Conservation (phyloP, 2,113 vertebrate genomes). For the Pardalotus punctatus region DNA sequence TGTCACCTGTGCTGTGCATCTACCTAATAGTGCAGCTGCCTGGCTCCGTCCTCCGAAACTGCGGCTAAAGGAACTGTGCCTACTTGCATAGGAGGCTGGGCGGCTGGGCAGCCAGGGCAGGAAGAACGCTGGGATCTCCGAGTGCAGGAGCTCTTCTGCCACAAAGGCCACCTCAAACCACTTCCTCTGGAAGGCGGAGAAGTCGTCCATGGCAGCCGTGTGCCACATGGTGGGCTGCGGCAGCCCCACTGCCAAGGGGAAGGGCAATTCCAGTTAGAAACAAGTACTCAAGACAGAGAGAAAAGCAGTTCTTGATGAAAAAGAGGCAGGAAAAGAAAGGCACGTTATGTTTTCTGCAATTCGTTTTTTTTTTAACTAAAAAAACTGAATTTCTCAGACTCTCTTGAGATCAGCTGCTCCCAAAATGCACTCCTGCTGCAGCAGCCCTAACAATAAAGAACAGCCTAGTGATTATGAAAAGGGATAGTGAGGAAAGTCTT, state of each 20-base stretch:
- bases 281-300: background rate
- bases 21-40: slow-evolving; percentile 96
- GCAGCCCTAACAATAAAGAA: background rate
- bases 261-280: background rate
- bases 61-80: slow-evolving; percentile 99
- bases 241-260: slow-evolving; percentile 59
- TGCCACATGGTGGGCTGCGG: slow-evolving; percentile 81
- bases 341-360: background rate
- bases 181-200: slow-evolving; percentile 92
- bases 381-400: background rate
- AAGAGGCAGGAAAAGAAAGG: background rate
- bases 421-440: background rate
- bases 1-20: slow-evolving; percentile 55
- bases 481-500: background rate
- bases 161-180: slow-evolving; percentile 98
- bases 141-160: slow-evolving; percentile 88
- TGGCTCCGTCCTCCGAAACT: slow-evolving; percentile 99
- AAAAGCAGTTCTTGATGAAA: background rate
- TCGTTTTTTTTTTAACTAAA: background rate
- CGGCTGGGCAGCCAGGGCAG: slow-evolving; percentile 96
- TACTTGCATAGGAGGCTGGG: slow-evolving; percentile 96
- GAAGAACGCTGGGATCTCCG: slow-evolving; percentile 90
- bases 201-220: slow-evolving; percentile 86
- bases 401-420: background rate
- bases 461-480: background rate